A percentile compares a stretch with the other conserved stretches of the same genome.
These are phyloP conservation scores for Strix uralensis DNA, from an alignment of 2,113 vertebrate genomes.

Conservation along the genomic window DNA sequence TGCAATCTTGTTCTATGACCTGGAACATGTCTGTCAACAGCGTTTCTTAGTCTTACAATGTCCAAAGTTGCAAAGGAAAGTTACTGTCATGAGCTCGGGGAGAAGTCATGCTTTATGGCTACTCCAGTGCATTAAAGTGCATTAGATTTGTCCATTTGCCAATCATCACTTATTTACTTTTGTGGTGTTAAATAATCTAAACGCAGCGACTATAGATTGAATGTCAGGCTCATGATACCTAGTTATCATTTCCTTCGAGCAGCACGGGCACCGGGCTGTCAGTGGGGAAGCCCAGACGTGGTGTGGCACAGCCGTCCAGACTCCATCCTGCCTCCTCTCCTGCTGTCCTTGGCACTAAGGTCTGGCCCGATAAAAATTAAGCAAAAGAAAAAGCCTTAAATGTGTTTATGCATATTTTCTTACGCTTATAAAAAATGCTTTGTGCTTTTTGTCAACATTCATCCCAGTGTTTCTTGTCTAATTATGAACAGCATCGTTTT, in stretches of 20 bases:
- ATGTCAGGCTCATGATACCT: not conserved
- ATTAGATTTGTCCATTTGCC: not conserved
- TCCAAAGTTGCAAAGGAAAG: not conserved
- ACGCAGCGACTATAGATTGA: not conserved
- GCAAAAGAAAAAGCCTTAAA: not conserved
- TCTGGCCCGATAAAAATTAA: not conserved
- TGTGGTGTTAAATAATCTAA: not conserved
- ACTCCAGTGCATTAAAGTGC: not conserved
- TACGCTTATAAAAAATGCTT: not conserved
- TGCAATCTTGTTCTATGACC: constrained; percentile 28
- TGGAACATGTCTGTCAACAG: constrained; percentile 48
- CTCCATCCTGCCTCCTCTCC: not conserved
- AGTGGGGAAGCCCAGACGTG: not conserved
- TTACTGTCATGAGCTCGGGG: not conserved
- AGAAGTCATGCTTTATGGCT: not conserved
- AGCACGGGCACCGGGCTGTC: fast-evolving
- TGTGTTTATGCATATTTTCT: not conserved
- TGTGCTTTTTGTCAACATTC: not conserved
- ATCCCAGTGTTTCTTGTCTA: not conserved
- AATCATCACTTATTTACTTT: not conserved
- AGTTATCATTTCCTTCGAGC: not conserved
- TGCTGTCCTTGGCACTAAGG: not conserved
- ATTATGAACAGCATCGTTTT: not conserved
- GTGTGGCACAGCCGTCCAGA: not conserved
- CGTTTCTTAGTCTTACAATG: not conserved